These are phyloP conservation scores for Passer domesticus DNA, from an alignment of 2,113 vertebrate species.

Conservation along the genomic window DNA sequence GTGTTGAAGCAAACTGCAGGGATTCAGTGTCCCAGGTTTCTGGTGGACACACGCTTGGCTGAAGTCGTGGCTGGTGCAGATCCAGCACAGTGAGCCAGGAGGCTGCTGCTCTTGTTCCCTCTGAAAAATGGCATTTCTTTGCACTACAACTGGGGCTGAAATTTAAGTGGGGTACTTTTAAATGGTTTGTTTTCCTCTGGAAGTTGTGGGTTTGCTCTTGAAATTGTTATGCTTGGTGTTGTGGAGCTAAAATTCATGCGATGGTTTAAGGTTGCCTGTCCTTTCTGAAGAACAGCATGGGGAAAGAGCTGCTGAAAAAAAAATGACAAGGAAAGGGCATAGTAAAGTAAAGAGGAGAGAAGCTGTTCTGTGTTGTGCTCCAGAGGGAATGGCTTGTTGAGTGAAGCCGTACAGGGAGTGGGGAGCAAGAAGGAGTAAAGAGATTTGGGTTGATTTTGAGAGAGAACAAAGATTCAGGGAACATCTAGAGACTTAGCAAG, in stretches of 20 bases:
- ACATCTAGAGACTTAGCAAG: background rate
- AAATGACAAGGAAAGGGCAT: background rate
- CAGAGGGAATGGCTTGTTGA: background rate
- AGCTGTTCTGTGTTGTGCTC: background rate
- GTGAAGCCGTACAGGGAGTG: background rate
- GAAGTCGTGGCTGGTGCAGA: background rate
- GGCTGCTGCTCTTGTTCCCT: background rate
- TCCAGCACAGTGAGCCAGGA: background rate
- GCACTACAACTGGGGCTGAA: background rate
- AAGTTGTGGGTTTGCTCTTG: background rate
- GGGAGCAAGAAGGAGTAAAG: background rate
- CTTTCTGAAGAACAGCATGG: background rate
- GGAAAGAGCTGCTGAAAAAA: background rate
- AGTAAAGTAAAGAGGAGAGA: background rate
- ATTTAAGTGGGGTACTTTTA: background rate
- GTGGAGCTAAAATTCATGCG: background rate
- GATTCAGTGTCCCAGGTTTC: background rate
- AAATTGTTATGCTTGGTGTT: accelerated
- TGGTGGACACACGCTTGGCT: background rate
- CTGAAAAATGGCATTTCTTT: background rate
- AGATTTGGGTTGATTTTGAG: background rate
- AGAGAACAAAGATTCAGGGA: background rate
- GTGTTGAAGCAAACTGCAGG: background rate
- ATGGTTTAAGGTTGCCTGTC: background rate
- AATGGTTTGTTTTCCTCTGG: background rate